Evolutionary conservation across 1,140 invertebrate species (phyloP), one percentile per base, ranked within the genome.

Genomic region (Forficula auricularia): DNA sequence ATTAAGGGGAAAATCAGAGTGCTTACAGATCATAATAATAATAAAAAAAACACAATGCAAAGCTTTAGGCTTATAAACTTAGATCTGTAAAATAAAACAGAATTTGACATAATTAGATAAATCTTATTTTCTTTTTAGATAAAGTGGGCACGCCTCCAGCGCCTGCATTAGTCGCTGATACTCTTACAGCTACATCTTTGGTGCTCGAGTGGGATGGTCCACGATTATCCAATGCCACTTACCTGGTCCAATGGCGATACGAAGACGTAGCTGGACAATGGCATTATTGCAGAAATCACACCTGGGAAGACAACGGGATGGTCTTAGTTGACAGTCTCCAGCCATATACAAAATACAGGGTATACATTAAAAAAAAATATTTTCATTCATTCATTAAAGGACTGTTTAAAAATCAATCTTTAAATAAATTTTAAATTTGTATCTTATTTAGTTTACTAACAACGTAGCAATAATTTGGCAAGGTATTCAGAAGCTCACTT

Each of bases 281-380:
- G 82, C 73, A 80, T 48, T 82, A 77, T 49, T 81, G 75, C 50
- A 66, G 68, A 19, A 75, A 75, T 57, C 73, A 76, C 49, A 72
- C 67, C 35, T 80, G 75, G 66, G 69, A 67, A 12, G 56, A 66
- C 13, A 63, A 77, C 33, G 72, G 75, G 46, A 72, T 71, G 8
- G 71, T 79, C n/a, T 61, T 71, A 10, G 71, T 91, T 0, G 70
- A 81, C 36, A 72, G 79, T 48, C 66, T 92, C 4, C 73, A 80
- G 38, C 86, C 88, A 0, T 92, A 86, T 55, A 85, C 85, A 0
- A 87, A 83, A 55, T 92, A 91, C 55, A 71, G 76, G 64, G 86
- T 90, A 66, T 63, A 65, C 56, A 19, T 7, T 47, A 2, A 12
- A 43, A 35, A 15, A 12, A 13, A 7, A 31, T 9, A 3, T 9